Percentiles rank a stretch among this genome's conserved stretches.
phyloP scores from a whole-genome alignment of 2,888 invertebrate genomes.

The Lampropteryx suffumata region DNA sequence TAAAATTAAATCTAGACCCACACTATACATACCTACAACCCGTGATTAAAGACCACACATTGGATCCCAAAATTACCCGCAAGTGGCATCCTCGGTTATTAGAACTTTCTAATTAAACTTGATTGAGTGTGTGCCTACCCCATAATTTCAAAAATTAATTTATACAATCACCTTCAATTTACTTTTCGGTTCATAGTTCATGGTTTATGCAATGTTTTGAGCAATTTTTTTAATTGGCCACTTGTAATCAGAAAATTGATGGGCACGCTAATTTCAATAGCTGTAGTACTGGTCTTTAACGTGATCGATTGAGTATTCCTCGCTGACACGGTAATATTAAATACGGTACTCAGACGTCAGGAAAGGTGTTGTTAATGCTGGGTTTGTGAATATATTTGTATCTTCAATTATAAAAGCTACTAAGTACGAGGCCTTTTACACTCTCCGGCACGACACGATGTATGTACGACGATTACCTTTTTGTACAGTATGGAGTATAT shows the following conservation, averaged over 20 bases:
- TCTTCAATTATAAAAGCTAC: too few species aligned
- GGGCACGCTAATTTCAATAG: constrained; percentile 42
- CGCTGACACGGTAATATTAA: constrained; percentile 26
- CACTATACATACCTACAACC: neutral
- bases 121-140: constrained; percentile 48
- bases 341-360: constrained; percentile 29
- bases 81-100: constrained; percentile 33
- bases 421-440: too few species aligned
- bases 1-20: constrained; percentile 13
- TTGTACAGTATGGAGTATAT: too few species aligned
- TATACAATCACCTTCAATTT: constrained; percentile 46
- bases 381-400: too few species aligned
- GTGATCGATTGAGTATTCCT: constrained; percentile 29
- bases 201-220: constrained; percentile 48
- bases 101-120: constrained; percentile 51
- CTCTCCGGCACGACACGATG: too few species aligned
- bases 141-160: constrained; percentile 58
- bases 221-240: constrained; percentile 52
- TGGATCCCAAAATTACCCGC: constrained; percentile 15
- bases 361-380: constrained; percentile 33
- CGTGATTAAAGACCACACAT: constrained; percentile 8
- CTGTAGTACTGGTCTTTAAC: constrained; percentile 13
- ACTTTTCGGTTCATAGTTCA: constrained; percentile 61
- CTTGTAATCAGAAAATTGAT: constrained; percentile 43
- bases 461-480: too few species aligned